A percentile compares a stretch with the other conserved stretches of the same genome.
Conservation (phyloP, 2,888 invertebrate species). For the Mesoligia furuncula region DNA sequence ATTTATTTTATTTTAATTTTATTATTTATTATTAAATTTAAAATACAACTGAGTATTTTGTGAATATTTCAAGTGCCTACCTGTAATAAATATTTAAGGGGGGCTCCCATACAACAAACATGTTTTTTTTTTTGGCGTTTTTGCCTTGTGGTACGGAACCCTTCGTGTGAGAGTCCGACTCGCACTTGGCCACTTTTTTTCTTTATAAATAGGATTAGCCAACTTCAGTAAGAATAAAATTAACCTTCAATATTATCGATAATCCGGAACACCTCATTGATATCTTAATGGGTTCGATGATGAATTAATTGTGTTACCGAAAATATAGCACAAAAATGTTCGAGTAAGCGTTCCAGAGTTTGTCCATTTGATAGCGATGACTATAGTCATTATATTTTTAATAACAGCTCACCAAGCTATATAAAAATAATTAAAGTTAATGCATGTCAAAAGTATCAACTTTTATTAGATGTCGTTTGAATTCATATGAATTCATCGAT, state of each 20-base stretch:
- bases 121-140: too few relatives aligned
- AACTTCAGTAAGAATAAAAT: conserved; percentile 5
- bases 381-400: not conserved
- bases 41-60: too few relatives aligned
- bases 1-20: too few relatives aligned
- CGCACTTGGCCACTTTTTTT: not conserved
- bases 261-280: not conserved
- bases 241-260: not conserved
- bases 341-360: not conserved
- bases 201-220: too few relatives aligned
- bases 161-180: too few relatives aligned
- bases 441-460: not conserved
- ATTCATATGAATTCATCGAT: not conserved
- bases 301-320: not conserved
- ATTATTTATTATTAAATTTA: too few relatives aligned
- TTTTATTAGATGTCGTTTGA: not conserved
- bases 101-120: too few relatives aligned
- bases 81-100: too few relatives aligned
- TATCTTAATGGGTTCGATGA: not conserved
- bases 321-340: conserved; percentile 1
- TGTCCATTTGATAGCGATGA: not conserved
- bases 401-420: not conserved
- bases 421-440: not conserved
- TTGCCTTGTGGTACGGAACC: too few relatives aligned
- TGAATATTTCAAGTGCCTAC: too few relatives aligned